Percentiles rank a stretch among this genome's conserved stretches.
Conservation (phyloP, 64 coral and sea anemone genomes). For the Cladopsammia gracilis region DNA sequence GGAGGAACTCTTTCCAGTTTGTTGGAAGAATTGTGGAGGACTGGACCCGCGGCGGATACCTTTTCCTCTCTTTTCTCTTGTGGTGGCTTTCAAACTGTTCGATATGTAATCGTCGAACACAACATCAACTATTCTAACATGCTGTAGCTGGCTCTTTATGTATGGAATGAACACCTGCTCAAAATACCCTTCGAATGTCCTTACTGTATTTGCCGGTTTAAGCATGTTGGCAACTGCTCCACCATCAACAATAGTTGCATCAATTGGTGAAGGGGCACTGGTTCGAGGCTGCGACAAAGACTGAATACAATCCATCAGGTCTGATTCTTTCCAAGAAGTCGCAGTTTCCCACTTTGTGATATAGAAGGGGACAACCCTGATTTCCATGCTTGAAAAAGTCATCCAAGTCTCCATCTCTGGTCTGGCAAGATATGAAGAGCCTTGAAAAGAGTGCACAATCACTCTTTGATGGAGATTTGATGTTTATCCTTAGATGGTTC, state of each 20-base stretch:
- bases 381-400: constrained; percentile 65
- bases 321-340: constrained; percentile 61
- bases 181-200: constrained; percentile 29
- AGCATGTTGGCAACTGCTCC: constrained; percentile 61
- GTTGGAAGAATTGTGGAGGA: background rate
- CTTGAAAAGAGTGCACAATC: constrained; percentile 62
- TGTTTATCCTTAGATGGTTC: constrained; percentile 57
- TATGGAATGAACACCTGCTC: constrained; percentile 10
- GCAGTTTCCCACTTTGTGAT: constrained; percentile 64
- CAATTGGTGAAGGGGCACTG: constrained; percentile 30
- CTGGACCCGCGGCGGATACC: constrained; percentile 25
- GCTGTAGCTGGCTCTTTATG: constrained; percentile 7
- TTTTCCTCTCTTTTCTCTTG: constrained; percentile 23
- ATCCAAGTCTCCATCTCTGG: constrained; percentile 77
- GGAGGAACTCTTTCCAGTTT: constrained; percentile 55
- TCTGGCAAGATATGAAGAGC: constrained; percentile 67
- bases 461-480: constrained; percentile 57
- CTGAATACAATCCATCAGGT: constrained; percentile 63
- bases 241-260: constrained; percentile 60
- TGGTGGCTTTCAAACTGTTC: constrained; percentile 30
- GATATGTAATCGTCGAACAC: constrained; percentile 14
- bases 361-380: constrained; percentile 61
- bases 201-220: constrained; percentile 43
- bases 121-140: constrained; percentile 6
- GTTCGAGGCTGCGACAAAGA: constrained; percentile 19